Conservation (phyloP, 2,113 vertebrate species). For the Vicugna pacos region DNA sequence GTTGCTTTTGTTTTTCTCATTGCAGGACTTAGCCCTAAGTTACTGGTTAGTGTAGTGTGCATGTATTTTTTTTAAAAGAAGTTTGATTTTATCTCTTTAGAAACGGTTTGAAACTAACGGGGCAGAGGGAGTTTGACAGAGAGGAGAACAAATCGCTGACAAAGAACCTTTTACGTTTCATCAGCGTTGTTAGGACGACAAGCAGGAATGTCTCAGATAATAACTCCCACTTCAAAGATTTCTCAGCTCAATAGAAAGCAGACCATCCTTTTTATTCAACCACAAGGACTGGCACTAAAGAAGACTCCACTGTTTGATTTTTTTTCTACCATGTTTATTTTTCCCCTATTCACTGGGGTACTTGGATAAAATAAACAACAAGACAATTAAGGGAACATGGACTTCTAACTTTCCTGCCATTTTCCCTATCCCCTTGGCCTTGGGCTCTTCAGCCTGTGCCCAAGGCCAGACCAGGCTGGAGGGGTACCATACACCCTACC, state of each 20-base stretch:
- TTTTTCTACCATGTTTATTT: constrained; percentile 91
- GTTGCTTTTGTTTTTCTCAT: constrained; percentile 78
- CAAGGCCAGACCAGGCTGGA: constrained; percentile 22
- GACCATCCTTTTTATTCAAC: constrained; percentile 95
- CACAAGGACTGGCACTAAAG: constrained; percentile 95
- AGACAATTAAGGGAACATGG: constrained; percentile 95
- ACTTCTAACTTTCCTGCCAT: constrained; percentile 91
- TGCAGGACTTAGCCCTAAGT: constrained; percentile 83
- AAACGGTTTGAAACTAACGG: constrained; percentile 91
- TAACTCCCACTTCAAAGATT: constrained; percentile 98
- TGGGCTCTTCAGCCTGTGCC: constrained; percentile 65
- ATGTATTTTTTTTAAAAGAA: constrained; percentile 76
- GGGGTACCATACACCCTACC: neutral
- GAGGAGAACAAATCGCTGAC: constrained; percentile 96
- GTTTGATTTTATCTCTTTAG: constrained; percentile 92
- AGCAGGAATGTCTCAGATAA: constrained; percentile 97
- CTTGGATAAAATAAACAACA: constrained; percentile 95
- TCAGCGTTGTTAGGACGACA: constrained; percentile 98
- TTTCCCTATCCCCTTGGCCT: constrained; percentile 84
- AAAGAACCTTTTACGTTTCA: constrained; percentile 98
- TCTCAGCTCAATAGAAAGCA: constrained; percentile 96
- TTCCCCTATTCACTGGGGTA: constrained; percentile 92
- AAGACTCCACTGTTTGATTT: constrained; percentile 93
- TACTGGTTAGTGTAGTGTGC: constrained; percentile 77
- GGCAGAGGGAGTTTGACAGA: constrained; percentile 92